phyloP scores from a whole-genome alignment of 2,797 vertebrate genomes.

The Lepus townsendii region DNA sequence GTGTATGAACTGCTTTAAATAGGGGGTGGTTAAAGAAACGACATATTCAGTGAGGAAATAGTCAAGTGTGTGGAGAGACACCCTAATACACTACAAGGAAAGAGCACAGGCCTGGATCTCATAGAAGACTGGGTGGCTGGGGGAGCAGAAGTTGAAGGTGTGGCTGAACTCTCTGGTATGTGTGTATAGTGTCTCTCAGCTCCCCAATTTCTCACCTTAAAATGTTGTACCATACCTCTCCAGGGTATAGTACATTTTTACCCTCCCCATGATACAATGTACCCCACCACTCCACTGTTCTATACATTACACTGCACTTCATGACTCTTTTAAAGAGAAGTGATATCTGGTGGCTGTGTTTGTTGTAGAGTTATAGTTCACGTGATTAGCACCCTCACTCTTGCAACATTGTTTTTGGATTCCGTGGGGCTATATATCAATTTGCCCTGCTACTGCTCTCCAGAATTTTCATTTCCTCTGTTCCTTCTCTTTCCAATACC shows the following conservation, averaged over 20 bases:
- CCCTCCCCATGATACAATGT: neutral
- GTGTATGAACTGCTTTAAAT: slow-evolving; percentile 2
- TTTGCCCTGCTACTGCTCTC: neutral
- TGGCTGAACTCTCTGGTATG: neutral
- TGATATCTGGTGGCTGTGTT: neutral
- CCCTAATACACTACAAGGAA: neutral
- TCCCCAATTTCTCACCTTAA: neutral
- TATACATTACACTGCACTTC: slow-evolving; percentile 11
- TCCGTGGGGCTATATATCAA: neutral
- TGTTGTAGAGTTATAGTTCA: neutral
- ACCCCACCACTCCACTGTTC: neutral
- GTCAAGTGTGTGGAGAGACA: neutral
- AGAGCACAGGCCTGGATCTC: slow-evolving; percentile 18
- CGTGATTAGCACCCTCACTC: neutral
- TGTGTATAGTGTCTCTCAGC: slow-evolving; percentile 12
- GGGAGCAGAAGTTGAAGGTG: slow-evolving; percentile 31
- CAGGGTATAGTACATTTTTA: neutral
- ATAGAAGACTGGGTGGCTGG: neutral
- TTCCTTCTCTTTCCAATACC: neutral
- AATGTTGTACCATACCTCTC: neutral
- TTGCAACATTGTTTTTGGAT: neutral
- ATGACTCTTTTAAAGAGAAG: neutral
- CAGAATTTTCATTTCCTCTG: neutral
- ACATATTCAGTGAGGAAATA: slow-evolving; percentile 30
- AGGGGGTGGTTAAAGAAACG: slow-evolving; percentile 13